These are phyloP conservation scores for Tricholauxania praeusta DNA, from an alignment of 2,888 invertebrate species.

Conservation along the genomic window DNA sequence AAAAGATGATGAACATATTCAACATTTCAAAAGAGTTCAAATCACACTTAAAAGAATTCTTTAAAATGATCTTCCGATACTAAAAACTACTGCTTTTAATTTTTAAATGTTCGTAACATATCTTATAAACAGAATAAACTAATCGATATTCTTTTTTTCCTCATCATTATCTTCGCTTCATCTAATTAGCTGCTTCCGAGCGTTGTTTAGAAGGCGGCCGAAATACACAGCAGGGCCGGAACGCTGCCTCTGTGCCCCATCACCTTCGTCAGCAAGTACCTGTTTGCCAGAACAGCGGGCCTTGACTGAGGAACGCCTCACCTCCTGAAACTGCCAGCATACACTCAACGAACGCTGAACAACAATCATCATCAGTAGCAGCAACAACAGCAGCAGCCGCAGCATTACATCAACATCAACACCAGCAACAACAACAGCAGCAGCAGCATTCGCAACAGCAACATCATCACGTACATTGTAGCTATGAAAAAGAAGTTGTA, in stretches of 20 bases:
- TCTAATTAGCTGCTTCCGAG: constrained; percentile 82
- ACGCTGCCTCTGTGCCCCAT: constrained; percentile 74
- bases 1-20: too few relatives aligned
- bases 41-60: too few relatives aligned
- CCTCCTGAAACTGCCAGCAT: constrained; percentile 72
- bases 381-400: constrained; percentile 51
- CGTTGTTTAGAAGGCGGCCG: constrained; percentile 83
- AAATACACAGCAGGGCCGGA: constrained; percentile 74
- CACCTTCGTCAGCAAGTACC: constrained; percentile 70
- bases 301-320: constrained; percentile 76
- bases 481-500: constrained; percentile 66
- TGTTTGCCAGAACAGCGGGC: constrained; percentile 70
- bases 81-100: too few relatives aligned
- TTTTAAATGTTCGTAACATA: too few relatives aligned
- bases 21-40: too few relatives aligned
- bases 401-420: constrained; percentile 50
- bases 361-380: constrained; percentile 49
- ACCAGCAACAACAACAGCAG: constrained; percentile 51
- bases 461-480: constrained; percentile 64
- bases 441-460: constrained; percentile 47
- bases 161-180: not conserved
- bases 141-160: not conserved
- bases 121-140: not conserved
- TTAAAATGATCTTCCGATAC: too few relatives aligned
- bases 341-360: constrained; percentile 58